Conservation (phyloP, 2,113 vertebrate species). For the Corythornis vintsioides region DNA sequence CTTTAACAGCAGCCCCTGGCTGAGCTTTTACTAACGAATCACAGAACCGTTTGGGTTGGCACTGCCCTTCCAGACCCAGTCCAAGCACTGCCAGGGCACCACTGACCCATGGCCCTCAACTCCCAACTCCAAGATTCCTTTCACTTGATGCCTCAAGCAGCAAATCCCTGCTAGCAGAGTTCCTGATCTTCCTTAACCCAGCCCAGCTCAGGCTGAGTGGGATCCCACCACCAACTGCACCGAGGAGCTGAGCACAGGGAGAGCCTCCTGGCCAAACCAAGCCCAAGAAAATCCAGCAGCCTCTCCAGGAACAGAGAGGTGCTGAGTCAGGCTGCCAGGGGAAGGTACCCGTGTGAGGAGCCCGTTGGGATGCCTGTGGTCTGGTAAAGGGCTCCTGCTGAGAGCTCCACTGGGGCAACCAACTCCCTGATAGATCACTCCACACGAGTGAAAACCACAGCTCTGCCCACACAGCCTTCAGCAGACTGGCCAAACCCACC, state of each 20-base stretch:
- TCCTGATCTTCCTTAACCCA: neutral
- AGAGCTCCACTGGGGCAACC: neutral
- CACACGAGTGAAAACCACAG: neutral
- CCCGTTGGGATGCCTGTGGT: accelerated
- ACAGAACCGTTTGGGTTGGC: neutral
- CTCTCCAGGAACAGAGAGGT: neutral
- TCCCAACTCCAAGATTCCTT: neutral
- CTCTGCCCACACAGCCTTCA: neutral
- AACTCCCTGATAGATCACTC: neutral
- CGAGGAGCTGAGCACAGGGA: neutral
- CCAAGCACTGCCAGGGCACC: neutral
- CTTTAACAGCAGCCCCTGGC: neutral
- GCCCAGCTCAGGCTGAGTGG: neutral
- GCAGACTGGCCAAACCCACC: neutral
- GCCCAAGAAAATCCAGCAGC: neutral
- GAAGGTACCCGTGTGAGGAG: neutral
- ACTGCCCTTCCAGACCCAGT: neutral
- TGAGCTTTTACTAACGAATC: neutral
- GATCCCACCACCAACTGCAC: neutral
- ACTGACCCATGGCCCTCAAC: neutral
- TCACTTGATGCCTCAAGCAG: neutral
- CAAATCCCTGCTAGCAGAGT: neutral
- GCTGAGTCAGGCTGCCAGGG: neutral
- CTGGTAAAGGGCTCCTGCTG: neutral
- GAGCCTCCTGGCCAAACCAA: neutral